Percentiles rank a stretch among this genome's conserved stretches.
Conservation (phyloP, 2,888 invertebrate genomes). For the Hyposoter dolosus region DNA sequence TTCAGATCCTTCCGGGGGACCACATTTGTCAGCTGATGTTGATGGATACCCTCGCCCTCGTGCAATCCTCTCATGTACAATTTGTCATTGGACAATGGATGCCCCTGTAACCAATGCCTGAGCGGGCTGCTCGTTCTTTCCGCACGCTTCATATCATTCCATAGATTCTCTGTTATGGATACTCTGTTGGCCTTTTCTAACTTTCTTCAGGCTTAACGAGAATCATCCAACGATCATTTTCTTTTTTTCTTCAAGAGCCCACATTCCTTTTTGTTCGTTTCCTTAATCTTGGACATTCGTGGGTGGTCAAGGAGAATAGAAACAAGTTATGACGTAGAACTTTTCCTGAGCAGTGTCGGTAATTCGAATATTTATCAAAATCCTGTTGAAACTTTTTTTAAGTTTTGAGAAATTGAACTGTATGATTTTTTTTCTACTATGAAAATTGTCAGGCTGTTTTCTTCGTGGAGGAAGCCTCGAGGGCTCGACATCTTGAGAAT, state of each 20-base stretch:
- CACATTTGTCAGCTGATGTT: constrained; percentile 72
- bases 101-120: constrained; percentile 40
- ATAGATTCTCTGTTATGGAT: background rate
- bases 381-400: background rate
- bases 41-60: constrained; percentile 76
- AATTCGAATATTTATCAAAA: background rate
- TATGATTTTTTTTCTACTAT: background rate
- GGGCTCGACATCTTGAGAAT: constrained; percentile 3
- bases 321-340: background rate
- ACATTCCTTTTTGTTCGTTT: background rate
- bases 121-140: constrained; percentile 21
- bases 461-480: background rate
- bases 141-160: background rate
- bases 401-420: background rate
- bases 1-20: constrained; percentile 2
- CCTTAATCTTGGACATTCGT: background rate
- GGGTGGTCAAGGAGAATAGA: background rate
- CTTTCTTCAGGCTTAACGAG: constrained; percentile 11
- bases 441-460: background rate
- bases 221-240: constrained; percentile 9
- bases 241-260: background rate
- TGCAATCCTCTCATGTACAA: constrained; percentile 74
- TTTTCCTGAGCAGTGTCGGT: too few species aligned
- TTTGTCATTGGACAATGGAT: constrained; percentile 79
- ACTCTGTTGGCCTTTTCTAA: background rate